These are phyloP conservation scores for Acinonyx jubatus DNA, from an alignment of 2,113 vertebrate species.

Conservation along the genomic window DNA sequence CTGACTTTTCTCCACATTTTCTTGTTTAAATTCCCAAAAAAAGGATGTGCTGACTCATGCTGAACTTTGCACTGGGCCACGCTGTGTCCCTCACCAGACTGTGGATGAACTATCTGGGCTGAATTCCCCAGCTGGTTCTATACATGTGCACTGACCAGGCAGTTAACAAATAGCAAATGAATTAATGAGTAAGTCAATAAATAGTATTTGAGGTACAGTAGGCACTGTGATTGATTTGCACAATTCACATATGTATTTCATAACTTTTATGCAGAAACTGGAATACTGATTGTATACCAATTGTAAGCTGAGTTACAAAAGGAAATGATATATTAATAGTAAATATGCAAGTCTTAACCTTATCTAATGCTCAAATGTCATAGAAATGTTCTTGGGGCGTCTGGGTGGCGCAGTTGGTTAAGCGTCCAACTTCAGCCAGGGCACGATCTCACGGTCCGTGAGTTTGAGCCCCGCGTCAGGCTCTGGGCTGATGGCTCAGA, in stretches of 20 bases:
- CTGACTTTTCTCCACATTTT: background rate
- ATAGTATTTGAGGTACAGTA: background rate
- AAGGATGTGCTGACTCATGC: background rate
- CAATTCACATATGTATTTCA: background rate
- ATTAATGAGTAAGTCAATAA: background rate
- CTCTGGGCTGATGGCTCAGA: no score
- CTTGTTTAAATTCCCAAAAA: background rate
- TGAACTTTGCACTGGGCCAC: background rate
- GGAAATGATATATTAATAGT: background rate
- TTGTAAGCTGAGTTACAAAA: background rate
- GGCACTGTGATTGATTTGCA: background rate
- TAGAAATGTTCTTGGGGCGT: background rate
- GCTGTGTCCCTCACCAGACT: rapidly evolving
- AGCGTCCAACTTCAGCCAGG: no score
- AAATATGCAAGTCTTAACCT: background rate
- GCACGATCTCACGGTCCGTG: no score
- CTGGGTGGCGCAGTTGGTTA: no score
- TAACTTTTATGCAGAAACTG: background rate
- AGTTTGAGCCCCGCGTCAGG: no score
- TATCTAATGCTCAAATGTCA: background rate
- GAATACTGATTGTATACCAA: background rate
- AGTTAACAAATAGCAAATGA: background rate
- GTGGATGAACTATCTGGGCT: background rate
- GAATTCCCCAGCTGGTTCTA: background rate
- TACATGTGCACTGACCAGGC: background rate